A percentile compares a stretch with the other conserved stretches of the same genome.
phyloP scores from a whole-genome alignment of 2,888 invertebrate species.

The Ophion costatus region DNA sequence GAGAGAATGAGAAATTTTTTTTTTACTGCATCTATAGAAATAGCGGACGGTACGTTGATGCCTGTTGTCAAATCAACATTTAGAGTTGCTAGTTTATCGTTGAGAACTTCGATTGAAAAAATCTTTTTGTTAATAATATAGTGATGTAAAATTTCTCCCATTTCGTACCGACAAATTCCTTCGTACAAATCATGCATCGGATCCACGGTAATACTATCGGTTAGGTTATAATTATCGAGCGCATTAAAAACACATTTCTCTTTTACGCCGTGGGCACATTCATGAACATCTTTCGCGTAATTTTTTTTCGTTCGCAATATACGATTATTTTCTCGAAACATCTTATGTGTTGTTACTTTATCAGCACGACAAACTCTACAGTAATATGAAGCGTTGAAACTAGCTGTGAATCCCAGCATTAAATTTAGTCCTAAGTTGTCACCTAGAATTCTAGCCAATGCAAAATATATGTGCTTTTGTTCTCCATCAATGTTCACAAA shows the following conservation, averaged over 20 bases:
- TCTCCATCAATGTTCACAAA: conserved; percentile 52
- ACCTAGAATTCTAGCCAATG: conserved; percentile 64
- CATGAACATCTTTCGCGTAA: conserved; percentile 61
- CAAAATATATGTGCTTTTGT: conserved; percentile 66
- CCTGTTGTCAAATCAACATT: conserved; percentile 51
- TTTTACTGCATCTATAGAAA: conserved; percentile 35
- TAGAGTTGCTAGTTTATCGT: conserved; percentile 54
- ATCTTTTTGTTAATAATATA: conserved; percentile 60
- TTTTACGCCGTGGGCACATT: conserved; percentile 68
- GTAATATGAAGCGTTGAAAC: conserved; percentile 68
- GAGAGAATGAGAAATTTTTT: conserved; percentile 57
- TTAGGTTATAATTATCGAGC: conserved; percentile 69
- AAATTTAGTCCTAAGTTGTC: conserved; percentile 71
- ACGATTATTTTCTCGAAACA: conserved; percentile 58
- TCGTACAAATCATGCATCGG: conserved; percentile 71
- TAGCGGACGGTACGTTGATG: conserved; percentile 46
- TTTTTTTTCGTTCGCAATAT: conserved; percentile 66
- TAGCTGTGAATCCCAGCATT: conserved; percentile 66
- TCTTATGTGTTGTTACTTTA: conserved; percentile 59
- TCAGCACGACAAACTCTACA: conserved; percentile 72
- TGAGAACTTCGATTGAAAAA: conserved; percentile 59
- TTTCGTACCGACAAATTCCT: conserved; percentile 60
- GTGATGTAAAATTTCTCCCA: conserved; percentile 60
- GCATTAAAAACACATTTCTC: conserved; percentile 69
- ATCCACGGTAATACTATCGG: conserved; percentile 69